Percentiles rank a stretch among this genome's conserved stretches.
These are phyloP conservation scores for Oxytorus armatus DNA, from an alignment of 2,888 invertebrate species.

Conservation along the genomic window DNA sequence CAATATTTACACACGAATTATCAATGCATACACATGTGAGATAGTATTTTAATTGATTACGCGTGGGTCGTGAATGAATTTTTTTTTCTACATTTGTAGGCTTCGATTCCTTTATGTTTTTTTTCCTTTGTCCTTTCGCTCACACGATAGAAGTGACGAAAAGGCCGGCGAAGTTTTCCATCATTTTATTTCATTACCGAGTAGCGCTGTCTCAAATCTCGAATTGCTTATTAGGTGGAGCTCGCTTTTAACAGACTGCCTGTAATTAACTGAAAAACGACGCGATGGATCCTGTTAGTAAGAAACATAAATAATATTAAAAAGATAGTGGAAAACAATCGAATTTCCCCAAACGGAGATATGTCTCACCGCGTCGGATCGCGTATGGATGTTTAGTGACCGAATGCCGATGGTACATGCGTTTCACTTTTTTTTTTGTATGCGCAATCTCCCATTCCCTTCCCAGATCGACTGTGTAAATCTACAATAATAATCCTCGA, in stretches of 20 bases:
- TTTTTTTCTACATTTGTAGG: conserved; percentile 39
- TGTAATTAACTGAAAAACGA: conserved; percentile 32
- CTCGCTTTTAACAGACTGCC: conserved; percentile 46
- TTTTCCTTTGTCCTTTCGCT: conserved; percentile 18
- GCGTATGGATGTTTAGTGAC: conserved; percentile 20
- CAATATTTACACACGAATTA: conserved; percentile 48
- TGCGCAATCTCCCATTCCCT: not conserved
- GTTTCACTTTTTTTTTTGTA: not conserved
- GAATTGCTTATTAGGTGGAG: conserved; percentile 16
- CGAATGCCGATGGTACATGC: conserved; percentile 8
- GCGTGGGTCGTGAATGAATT: conserved; percentile 47
- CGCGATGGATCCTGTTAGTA: not conserved
- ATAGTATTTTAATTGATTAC: conserved; percentile 58
- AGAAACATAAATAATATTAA: conserved; percentile 1
- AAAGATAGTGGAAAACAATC: conserved; percentile 5
- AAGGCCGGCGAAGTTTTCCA: not conserved
- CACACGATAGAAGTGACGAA: conserved; percentile 16
- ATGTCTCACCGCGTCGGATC: conserved; percentile 8
- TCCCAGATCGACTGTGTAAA: not conserved
- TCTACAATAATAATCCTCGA: conserved; percentile 21
- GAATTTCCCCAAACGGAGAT: conserved; percentile 4
- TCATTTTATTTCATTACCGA: conserved; percentile 26
- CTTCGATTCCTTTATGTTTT: conserved; percentile 6
- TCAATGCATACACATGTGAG: conserved; percentile 34
- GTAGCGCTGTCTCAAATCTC: conserved; percentile 7